These are phyloP conservation scores for Kradibia gibbosae DNA, from an alignment of 1,140 invertebrate species.

Conservation along the genomic window DNA sequence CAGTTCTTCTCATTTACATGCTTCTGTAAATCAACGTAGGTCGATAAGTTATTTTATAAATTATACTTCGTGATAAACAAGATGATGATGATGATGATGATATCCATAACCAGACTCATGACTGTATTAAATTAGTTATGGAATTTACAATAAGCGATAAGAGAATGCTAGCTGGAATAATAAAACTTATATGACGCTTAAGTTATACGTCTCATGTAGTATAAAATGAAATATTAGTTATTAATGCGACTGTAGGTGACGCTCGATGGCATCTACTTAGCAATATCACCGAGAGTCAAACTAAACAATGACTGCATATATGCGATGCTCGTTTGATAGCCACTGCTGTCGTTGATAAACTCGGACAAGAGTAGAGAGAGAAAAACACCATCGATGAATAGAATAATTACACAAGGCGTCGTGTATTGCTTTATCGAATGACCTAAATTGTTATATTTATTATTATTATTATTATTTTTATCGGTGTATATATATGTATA, in stretches of 20 bases:
- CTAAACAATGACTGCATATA: slow-evolving; percentile 48
- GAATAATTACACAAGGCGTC: slow-evolving; percentile 24
- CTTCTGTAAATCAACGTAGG: slow-evolving; percentile 36
- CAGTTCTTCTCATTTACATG: slow-evolving; percentile 56
- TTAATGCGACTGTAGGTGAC: slow-evolving; percentile 25
- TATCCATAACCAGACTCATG: slow-evolving; percentile 54
- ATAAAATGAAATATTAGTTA: slow-evolving; percentile 27
- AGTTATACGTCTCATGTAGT: slow-evolving; percentile 30
- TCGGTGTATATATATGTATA: no score
- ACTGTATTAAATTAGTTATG: slow-evolving; percentile 63
- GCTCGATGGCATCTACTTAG: slow-evolving; percentile 29
- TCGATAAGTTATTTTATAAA: slow-evolving; percentile 57
- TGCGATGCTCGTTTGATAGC: slow-evolving; percentile 34
- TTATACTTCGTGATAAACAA: slow-evolving; percentile 60
- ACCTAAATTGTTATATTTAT: slow-evolving; percentile 33
- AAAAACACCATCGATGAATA: neutral
- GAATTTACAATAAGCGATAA: slow-evolving; percentile 11
- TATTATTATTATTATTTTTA: no score
- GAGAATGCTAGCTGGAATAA: slow-evolving; percentile 41
- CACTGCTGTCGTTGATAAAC: neutral
- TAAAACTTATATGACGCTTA: slow-evolving; percentile 37
- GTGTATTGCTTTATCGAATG: slow-evolving; percentile 44
- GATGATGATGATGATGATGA: no score
- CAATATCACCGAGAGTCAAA: slow-evolving; percentile 33
- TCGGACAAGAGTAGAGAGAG: neutral